A percentile compares a stretch with the other conserved stretches of the same genome.
Evolutionary conservation across 1,140 invertebrate genomes (phyloP).

Genomic region (Drosophila seguyi): DNA sequence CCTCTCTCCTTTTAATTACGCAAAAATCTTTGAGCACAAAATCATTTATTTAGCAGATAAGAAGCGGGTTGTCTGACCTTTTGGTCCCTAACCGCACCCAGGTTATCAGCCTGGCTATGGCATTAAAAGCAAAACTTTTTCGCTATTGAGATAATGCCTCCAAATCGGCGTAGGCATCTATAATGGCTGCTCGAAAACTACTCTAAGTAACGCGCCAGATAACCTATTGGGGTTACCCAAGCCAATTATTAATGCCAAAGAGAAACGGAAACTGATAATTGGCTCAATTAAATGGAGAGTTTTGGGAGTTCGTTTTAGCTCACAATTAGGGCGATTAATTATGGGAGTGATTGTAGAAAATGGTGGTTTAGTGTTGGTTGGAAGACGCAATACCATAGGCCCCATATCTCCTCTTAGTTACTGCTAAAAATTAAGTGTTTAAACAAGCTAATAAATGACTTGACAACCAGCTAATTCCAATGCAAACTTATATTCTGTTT

Average conservation of each 20-base stretch:
- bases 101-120: slow-evolving; percentile 50
- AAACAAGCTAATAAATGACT: slow-evolving; percentile 7
- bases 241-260: not conserved
- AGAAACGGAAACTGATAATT: slow-evolving; percentile 39
- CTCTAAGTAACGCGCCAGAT: slow-evolving; percentile 26
- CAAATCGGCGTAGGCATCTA: slow-evolving; percentile 30
- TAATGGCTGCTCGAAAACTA: slow-evolving; percentile 26
- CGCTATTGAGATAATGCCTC: slow-evolving; percentile 49
- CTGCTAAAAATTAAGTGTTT: slow-evolving; percentile 12
- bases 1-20: slow-evolving; percentile 69
- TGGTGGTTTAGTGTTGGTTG: not conserved
- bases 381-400: not conserved
- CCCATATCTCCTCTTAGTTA: slow-evolving; percentile 23
- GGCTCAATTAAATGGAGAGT: slow-evolving; percentile 41
- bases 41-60: slow-evolving; percentile 53
- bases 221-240: slow-evolving; percentile 23
- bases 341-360: slow-evolving; percentile 1
- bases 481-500: not conserved
- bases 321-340: slow-evolving; percentile 32
- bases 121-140: slow-evolving; percentile 47
- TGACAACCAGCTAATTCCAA: slow-evolving; percentile 16
- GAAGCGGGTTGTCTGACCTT: slow-evolving; percentile 11
- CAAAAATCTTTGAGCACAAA: slow-evolving; percentile 56
- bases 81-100: slow-evolving; percentile 58
- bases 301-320: slow-evolving; percentile 23